Evolutionary conservation across 2,888 invertebrate species (phyloP), one percentile per base, ranked within the genome.

Genomic region (Lasiommata megera): DNA sequence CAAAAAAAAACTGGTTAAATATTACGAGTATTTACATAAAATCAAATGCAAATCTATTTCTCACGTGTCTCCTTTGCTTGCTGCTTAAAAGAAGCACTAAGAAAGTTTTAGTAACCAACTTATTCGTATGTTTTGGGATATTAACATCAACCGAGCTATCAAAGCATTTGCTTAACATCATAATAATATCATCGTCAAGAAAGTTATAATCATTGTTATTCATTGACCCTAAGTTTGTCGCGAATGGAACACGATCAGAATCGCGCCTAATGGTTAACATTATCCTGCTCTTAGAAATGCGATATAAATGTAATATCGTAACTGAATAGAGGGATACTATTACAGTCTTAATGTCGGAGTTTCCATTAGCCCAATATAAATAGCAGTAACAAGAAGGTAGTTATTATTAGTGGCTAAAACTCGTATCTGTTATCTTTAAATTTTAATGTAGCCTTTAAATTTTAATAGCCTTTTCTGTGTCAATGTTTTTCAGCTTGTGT

Each of bases 281-380:
- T 51, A 51, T 28, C 38, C 28, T 14, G 51, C 38, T 37, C 28
- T 38, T 28, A 28, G 38, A 28, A 51, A 28, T 38, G 17, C 12
- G 51, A 38, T 40, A 28, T 16, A 31, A 51, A 51, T 40, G 40
- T 51, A 50, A 50, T 38, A 38, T 50, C 38, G 23, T 23, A 29
- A 50, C 50, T 23, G 37, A 50, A 51, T 51, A 29, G 38, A 16
- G 40, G 38, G 29, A 16, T 16, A 40, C 28, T 6, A 51, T 51
- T 51, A 51, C 9, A 29, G 38, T 51, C 51, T 40, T 16, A 37
- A 50, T 28, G 51, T 14, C 38, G 38, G 50, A 29, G 16, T 51
- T 51, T 38, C 38, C 38, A 51, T 37, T 51, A 51, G 51, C n/a
- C 23, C 28, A 38, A 51, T 51, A 38, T 51, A 51, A 51, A 40